Base-by-base conservation (phyloP, 2,888 invertebrate genomes). In the Anorthoa munda region DNA sequence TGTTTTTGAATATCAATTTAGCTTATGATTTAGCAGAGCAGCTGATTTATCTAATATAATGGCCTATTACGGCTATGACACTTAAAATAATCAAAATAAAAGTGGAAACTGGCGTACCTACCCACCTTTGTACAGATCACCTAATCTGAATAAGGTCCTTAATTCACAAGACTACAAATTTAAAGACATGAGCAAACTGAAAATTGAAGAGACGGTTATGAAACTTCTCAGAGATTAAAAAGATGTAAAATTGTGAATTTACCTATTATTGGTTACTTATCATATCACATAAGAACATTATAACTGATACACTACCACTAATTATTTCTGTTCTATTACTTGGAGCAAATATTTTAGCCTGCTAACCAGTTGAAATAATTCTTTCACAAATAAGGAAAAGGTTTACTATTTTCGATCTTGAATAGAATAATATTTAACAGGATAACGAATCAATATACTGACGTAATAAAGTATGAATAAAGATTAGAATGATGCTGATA, bases 371-470 rank as follows among this genome's bases (percentile, higher is more conserved):
- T 65, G 7, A 56, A 65, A 50, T 15, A 0, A 66, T 13, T 58
- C 21, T 66, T 66, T 75, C 21, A 50, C 66, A 74, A 50, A 75
- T 50, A 51, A 75, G 76, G 74, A 50, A 46, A 45, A n/a, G 13
- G 45, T 46, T 55, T 15, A 45, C 21, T 17, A 23, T 17, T 75
- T 45, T 50, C 12, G 13, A 31, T 45, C 18, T 75, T 50, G 55
- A 26, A 15, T n/a, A 23, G 11, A 17, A 48, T 46, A 46, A 46
- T 31, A 46, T 46, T 48, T 53, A 50, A 74, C 74, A 73, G 75
- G 55, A 64, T 48, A 64, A 39, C 31, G 31, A 53, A 23, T 26
- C n/a, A 71, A 18, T 59, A 11, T 23, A 60, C 66, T 12, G 15
- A 45, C 7, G 18, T 23, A 55, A 23, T 13, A 59, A 15, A 23